phyloP scores from a whole-genome alignment of 2,888 invertebrate genomes.

The Nemapogon koenigi region DNA sequence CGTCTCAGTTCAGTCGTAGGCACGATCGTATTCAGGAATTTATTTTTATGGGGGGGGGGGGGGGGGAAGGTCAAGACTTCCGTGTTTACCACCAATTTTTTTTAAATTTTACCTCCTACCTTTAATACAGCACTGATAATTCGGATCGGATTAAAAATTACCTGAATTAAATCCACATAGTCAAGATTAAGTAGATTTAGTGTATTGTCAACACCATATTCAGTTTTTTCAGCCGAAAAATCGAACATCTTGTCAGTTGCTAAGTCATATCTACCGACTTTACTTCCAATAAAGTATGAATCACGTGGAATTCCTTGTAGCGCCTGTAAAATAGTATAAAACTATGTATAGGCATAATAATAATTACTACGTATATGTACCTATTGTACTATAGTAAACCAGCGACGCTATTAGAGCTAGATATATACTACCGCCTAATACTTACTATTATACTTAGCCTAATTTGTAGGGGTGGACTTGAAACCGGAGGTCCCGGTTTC shows the following conservation, averaged over 20 bases:
- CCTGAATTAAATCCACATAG: constrained; percentile 91
- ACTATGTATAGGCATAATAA: background rate
- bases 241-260: constrained; percentile 81
- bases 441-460: background rate
- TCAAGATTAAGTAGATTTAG: constrained; percentile 75
- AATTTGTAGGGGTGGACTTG: background rate
- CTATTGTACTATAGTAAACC: too few species aligned
- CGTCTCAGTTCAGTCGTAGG: too few species aligned
- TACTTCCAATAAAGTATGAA: constrained; percentile 89
- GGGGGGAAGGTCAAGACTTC: too few species aligned
- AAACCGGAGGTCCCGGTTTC: too few species aligned
- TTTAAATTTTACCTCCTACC: too few species aligned
- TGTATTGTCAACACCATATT: constrained; percentile 77
- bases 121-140: too few species aligned
- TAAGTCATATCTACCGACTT: constrained; percentile 85
- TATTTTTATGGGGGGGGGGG: too few species aligned
- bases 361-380: background rate
- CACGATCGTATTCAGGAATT: too few species aligned
- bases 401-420: too few species aligned
- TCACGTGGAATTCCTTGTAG: constrained; percentile 79
- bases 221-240: constrained; percentile 78
- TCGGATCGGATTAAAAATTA: too few species aligned
- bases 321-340: constrained; percentile 57
- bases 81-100: too few species aligned
- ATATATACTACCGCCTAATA: too few species aligned